Evolutionary conservation across 2,888 invertebrate species (phyloP).

Genomic region (Ormyrus nitidulus): DNA sequence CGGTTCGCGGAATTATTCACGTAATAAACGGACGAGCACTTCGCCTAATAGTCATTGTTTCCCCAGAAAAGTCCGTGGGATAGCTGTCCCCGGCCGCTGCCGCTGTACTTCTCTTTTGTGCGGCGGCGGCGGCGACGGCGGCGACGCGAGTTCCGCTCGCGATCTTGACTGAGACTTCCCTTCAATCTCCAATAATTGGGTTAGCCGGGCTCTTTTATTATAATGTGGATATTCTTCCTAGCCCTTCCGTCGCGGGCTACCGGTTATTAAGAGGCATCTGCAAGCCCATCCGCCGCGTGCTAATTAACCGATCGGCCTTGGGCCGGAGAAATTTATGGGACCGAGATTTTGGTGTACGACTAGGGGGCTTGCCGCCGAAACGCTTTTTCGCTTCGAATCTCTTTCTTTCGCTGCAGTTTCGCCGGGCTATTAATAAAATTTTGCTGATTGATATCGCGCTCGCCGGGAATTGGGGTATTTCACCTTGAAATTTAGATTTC

Average conservation of each 20-base stretch:
- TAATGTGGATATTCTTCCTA: slow-evolving; percentile 4
- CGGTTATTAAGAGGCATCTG: slow-evolving; percentile 50
- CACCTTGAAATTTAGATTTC: not conserved
- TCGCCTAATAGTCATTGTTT: slow-evolving; percentile 64
- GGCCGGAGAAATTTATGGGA: slow-evolving; percentile 49
- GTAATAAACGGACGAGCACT: slow-evolving; percentile 65
- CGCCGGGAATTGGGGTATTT: not conserved
- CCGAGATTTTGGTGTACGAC: not conserved
- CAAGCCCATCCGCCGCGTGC: slow-evolving; percentile 20
- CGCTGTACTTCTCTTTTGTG: slow-evolving; percentile 10
- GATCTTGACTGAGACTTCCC: slow-evolving; percentile 36
- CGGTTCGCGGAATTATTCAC: slow-evolving; percentile 60
- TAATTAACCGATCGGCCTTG: slow-evolving; percentile 58
- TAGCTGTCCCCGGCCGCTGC: slow-evolving; percentile 4
- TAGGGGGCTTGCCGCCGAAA: not conserved
- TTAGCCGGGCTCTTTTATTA: slow-evolving; percentile 43
- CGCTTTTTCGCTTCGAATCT: not conserved
- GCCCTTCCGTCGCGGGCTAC: slow-evolving; percentile 5
- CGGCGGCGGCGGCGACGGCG: slow-evolving; percentile 20
- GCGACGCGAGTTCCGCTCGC: not conserved
- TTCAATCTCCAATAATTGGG: slow-evolving; percentile 58
- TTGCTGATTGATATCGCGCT: slow-evolving; percentile 16
- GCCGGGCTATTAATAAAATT: slow-evolving; percentile 21
- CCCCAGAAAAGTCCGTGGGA: slow-evolving; percentile 47
- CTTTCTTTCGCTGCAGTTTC: not conserved